phyloP scores from a whole-genome alignment of 1,140 invertebrate species.

The Meteorus sp. region DNA sequence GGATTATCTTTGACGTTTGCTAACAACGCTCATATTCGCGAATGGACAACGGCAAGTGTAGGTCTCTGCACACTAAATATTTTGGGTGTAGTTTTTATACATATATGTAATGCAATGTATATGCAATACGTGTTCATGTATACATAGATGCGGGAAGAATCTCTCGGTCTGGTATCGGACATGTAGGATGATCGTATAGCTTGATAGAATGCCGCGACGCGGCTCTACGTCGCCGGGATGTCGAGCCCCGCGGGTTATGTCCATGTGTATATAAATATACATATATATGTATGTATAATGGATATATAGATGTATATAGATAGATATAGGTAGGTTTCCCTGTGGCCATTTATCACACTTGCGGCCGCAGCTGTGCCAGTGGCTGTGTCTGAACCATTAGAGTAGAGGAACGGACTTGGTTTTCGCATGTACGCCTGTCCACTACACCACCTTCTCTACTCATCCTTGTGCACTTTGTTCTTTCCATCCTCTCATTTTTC shows the following conservation, averaged over 20 bases:
- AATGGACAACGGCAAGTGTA: no score
- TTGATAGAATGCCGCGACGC: constrained; percentile 11
- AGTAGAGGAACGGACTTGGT: constrained; percentile 32
- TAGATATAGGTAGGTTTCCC: constrained; percentile 24
- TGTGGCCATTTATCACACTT: constrained; percentile 34
- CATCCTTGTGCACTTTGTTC: constrained; percentile 6
- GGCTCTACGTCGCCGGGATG: constrained; percentile 14
- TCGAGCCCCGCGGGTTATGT: background rate
- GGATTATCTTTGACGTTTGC: constrained; percentile 15
- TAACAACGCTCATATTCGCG: background rate
- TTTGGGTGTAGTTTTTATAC: no score
- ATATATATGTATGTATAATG: background rate
- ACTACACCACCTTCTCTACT: constrained; percentile 2
- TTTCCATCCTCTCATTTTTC: no score
- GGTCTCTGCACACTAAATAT: no score
- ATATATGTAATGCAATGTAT: constrained; percentile 1
- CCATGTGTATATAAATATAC: no score
- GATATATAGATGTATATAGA: constrained; percentile 4
- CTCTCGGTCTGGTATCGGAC: constrained; percentile 4
- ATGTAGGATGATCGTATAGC: background rate
- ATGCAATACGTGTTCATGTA: background rate
- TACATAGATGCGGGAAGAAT: background rate
- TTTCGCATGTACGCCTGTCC: constrained; percentile 28
- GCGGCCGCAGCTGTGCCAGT: constrained; percentile 32
- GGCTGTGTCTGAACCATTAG: constrained; percentile 33